These are phyloP conservation scores for Cheirogaleus medius DNA, from an alignment of 2,113 vertebrate species.

Conservation along the genomic window DNA sequence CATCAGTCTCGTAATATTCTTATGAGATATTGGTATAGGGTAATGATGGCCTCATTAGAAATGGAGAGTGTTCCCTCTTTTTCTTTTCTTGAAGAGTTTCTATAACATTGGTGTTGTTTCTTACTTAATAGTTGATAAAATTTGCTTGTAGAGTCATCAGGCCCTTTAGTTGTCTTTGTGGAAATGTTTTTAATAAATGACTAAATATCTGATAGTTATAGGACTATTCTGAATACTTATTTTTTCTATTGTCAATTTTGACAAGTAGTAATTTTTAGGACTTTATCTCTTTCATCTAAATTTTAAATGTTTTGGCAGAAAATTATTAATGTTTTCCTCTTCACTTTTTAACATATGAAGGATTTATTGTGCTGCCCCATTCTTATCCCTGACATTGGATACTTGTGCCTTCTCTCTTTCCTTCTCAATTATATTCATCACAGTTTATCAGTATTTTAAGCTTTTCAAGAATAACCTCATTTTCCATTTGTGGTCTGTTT, in stretches of 20 bases:
- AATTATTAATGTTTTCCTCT: neutral
- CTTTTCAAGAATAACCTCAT: neutral
- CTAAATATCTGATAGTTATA: neutral
- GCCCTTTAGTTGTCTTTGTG: neutral
- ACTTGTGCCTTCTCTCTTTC: neutral
- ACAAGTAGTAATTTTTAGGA: neutral
- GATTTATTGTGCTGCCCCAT: neutral
- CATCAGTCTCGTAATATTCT: neutral
- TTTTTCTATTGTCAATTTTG: neutral
- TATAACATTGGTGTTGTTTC: neutral
- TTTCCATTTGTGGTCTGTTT: neutral
- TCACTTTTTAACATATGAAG: neutral
- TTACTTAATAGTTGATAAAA: neutral
- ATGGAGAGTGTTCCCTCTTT: neutral
- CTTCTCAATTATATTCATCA: neutral
- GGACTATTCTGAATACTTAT: neutral
- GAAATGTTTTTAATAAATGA: conserved; percentile 3
- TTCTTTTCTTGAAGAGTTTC: neutral
- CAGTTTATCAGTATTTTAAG: neutral
- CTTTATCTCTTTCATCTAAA: neutral
- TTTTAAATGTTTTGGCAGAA: neutral
- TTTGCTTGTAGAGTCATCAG: neutral
- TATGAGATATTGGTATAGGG: neutral
- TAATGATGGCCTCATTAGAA: neutral
- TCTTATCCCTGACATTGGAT: neutral